Conservation (phyloP, 1,140 invertebrate genomes). For the Pteromalus puparum region DNA sequence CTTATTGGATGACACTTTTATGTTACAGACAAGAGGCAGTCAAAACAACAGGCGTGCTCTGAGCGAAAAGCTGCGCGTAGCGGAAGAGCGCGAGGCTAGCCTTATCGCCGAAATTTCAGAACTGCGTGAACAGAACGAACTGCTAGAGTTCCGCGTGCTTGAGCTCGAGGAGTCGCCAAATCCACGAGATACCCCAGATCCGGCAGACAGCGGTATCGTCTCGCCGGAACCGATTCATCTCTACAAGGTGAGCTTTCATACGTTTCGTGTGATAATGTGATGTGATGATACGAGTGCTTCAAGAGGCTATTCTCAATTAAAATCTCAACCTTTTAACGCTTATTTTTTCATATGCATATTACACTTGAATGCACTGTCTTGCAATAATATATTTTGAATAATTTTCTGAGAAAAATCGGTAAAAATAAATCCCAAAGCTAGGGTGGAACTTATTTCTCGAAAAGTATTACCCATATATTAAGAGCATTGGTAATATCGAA, state of each 20-base stretch:
- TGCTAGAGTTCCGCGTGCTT: conserved; percentile 75
- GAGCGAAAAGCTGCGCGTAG: conserved; percentile 64
- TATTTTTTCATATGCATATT: no score
- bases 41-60: conserved; percentile 62
- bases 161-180: conserved; percentile 72
- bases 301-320: no score
- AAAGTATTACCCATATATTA: no score
- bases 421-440: no score
- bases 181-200: conserved; percentile 63
- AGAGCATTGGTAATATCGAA: no score
- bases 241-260: conserved; percentile 58
- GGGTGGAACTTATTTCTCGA: no score
- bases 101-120: conserved; percentile 74
- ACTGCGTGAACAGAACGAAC: conserved; percentile 74
- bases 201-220: conserved; percentile 67
- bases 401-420: no score
- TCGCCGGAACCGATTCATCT: conserved; percentile 67
- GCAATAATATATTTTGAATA: not conserved
- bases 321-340: no score
- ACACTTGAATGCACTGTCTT: no score
- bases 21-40: conserved; percentile 63
- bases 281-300: no score
- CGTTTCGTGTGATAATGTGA: no score
- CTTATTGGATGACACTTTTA: not conserved
- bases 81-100: conserved; percentile 71